Conservation (phyloP, 64 coral and sea anemone genomes). For the Actinia tenebrosa region DNA sequence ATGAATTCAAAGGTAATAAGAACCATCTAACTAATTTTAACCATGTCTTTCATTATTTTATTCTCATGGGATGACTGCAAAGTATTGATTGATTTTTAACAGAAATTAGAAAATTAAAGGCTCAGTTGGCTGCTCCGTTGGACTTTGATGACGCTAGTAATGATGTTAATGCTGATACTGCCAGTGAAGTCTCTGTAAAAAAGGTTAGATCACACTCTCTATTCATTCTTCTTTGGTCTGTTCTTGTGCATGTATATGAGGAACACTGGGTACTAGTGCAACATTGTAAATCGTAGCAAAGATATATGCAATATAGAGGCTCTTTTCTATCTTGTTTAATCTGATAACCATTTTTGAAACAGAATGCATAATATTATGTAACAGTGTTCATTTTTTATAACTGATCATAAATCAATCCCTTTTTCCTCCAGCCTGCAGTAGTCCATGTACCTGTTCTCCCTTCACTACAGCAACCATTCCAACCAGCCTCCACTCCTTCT, state of each 20-base stretch:
- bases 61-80: not conserved
- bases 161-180: constrained; percentile 58
- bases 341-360: too few species aligned
- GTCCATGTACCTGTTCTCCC: constrained; percentile 62
- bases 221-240: not conserved
- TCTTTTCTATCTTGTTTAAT: too few species aligned
- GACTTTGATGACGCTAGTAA: constrained; percentile 72
- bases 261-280: too few species aligned
- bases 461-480: constrained; percentile 71
- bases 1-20: constrained; percentile 82
- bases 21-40: too few species aligned
- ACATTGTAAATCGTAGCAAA: too few species aligned
- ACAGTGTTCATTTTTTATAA: too few species aligned
- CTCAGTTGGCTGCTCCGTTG: constrained; percentile 64
- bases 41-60: not conserved
- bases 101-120: constrained; percentile 89
- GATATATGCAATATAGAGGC: too few species aligned
- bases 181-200: constrained; percentile 49
- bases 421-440: constrained; percentile 26
- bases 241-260: too few species aligned
- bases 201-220: not conserved
- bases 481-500: constrained; percentile 82
- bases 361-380: too few species aligned
- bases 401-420: too few species aligned
- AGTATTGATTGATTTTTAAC: not conserved